Conservation (phyloP, 2,888 invertebrate genomes). For the Sympetrum striolatum region DNA sequence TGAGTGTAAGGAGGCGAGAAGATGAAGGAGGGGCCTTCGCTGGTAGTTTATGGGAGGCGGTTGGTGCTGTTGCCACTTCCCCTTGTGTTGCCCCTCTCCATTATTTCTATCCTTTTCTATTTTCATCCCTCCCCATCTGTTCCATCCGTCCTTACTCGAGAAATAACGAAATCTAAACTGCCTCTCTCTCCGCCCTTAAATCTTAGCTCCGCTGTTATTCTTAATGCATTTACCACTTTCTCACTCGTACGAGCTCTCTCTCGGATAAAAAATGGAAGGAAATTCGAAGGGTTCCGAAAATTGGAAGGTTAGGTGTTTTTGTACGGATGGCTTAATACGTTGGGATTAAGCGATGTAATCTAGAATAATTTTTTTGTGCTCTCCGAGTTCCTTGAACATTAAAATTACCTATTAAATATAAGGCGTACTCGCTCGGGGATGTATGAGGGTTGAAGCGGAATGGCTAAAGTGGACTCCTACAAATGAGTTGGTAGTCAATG, state of each 20-base stretch:
- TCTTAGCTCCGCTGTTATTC: not conserved
- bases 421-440: no score
- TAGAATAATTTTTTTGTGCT: not conserved
- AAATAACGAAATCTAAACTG: not conserved
- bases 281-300: not conserved
- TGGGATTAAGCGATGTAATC: not conserved
- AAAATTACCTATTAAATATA: not conserved
- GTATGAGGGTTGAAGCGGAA: no score
- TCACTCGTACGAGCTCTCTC: not conserved
- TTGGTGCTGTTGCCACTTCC: slow-evolving; percentile 19
- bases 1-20: not conserved
- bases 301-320: not conserved
- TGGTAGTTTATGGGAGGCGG: slow-evolving; percentile 17
- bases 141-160: not conserved
- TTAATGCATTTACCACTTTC: not conserved
- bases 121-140: not conserved
- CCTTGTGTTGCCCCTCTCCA: not conserved
- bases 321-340: not conserved
- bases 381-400: not conserved
- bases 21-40: not conserved
- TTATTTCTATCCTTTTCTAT: not conserved
- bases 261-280: not conserved
- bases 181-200: not conserved
- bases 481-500: no score
- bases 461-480: no score